phyloP scores from a whole-genome alignment of 2,888 invertebrate genomes.

The Dione vanillae region DNA sequence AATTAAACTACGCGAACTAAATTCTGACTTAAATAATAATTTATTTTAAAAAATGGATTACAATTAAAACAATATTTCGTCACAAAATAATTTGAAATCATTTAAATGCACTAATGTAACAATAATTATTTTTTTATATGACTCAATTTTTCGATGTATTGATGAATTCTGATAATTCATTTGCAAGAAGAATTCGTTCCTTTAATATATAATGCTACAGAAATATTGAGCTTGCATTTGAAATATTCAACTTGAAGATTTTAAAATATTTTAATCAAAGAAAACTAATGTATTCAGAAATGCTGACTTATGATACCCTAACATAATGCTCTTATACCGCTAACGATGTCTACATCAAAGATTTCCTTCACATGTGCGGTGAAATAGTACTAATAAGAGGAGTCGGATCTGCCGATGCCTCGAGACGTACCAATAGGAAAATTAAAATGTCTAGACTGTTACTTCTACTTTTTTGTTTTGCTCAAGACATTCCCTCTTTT shows the following conservation, averaged over 20 bases:
- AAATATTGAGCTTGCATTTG: neutral
- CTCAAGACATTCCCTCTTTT: conserved; percentile 54
- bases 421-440: conserved; percentile 77
- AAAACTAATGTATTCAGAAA: conserved; percentile 49
- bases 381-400: conserved; percentile 70
- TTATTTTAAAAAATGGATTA: neutral
- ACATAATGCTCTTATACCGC: conserved; percentile 69
- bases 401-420: conserved; percentile 71
- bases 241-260: conserved; percentile 25
- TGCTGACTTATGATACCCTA: conserved; percentile 49
- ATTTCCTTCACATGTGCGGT: conserved; percentile 70
- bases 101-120: no score
- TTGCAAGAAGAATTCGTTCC: neutral
- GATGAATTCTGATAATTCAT: neutral
- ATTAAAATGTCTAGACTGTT: conserved; percentile 82
- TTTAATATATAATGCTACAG: neutral
- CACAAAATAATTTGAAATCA: neutral
- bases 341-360: conserved; percentile 79
- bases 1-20: no score
- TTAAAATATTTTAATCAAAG: conserved; percentile 44
- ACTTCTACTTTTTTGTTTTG: conserved; percentile 68
- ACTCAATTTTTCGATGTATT: no score
- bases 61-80: neutral
- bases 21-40: no score
- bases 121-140: no score